These are phyloP conservation scores for Xanthia togata DNA, from an alignment of 2,888 invertebrate species.

Conservation along the genomic window DNA sequence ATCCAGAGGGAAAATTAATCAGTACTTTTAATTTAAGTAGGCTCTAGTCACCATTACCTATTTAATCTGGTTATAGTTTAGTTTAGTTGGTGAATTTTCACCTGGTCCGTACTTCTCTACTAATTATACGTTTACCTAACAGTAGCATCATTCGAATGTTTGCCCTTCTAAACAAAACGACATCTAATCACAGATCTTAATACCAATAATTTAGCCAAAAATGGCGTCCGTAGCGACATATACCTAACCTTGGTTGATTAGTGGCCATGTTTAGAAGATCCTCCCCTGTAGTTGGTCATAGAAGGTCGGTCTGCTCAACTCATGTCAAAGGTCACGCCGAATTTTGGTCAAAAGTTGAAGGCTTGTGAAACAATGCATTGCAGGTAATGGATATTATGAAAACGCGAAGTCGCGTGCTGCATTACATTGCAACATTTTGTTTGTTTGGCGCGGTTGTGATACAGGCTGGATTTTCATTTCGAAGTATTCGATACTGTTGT, in stretches of 20 bases:
- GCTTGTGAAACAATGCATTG: conserved; percentile 69
- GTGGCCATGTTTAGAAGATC: conserved; percentile 55
- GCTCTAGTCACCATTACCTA: neutral
- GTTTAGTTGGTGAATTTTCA: too few relatives aligned
- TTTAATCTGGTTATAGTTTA: neutral
- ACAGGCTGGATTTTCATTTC: conserved; percentile 27
- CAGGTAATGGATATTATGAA: conserved; percentile 67
- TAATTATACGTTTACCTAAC: neutral
- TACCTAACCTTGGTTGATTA: conserved; percentile 54
- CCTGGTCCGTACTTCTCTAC: neutral
- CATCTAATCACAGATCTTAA: conserved; percentile 40
- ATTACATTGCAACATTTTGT: conserved; percentile 65
- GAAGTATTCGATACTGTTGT: conserved; percentile 13
- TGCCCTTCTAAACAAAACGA: conserved; percentile 37
- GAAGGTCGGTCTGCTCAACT: conserved; percentile 53
- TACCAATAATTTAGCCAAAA: conserved; percentile 39
- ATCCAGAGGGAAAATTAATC: neutral
- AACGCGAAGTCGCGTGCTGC: conserved; percentile 72
- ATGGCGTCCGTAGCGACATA: conserved; percentile 30
- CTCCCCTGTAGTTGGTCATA: conserved; percentile 45
- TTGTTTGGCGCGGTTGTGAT: conserved; percentile 44
- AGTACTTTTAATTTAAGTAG: neutral
- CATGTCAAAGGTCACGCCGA: conserved; percentile 64
- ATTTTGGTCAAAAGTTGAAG: conserved; percentile 63
- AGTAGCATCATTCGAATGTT: conserved; percentile 1